Base-by-base conservation (phyloP, 2,797 vertebrate species). In the Pangasius djambal region DNA sequence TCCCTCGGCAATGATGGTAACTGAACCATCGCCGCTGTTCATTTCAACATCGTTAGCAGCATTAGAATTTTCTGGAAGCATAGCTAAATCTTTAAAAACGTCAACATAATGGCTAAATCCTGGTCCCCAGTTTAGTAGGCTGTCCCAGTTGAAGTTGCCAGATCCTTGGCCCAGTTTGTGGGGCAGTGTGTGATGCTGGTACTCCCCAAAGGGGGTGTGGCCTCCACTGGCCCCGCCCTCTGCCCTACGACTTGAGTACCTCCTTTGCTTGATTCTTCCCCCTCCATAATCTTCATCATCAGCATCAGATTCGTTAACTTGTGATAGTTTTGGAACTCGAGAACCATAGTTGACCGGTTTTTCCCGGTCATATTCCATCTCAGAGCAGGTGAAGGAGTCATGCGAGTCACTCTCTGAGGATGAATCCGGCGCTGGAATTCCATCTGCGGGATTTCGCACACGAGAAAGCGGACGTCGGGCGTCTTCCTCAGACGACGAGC, bases 331-430 rank as follows among this genome's bases (percentile, higher is more conserved):
- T 91, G 98, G 98, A 91, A 98, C 96, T 34, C 98, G 94, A 86
- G 98, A 98, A 83, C 97, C 97, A 92, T 98, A 99, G 0, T 95
- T 96, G 75, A 96, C 95, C 0, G 98, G 97, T 91, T 98, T 98
- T 2, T 99, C 98, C 87, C 98, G 94, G 92, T 99, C 99, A 0
- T 99, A 99, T 91, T 99, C 99, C 98, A 99, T 99, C 93, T 99
- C 99, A 0, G 99, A 99, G 95, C 99, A 99, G 61, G 99, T 99
- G 95, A 99, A 99, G 83, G 99, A 99, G 94, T 99, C 99, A 0
- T 99, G 99, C 0, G 99, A 99, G 96, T 99, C 99, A 1, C 99
- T 99, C 92, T 99, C 99, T 0, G 99, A 99, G 3, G 98, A 99
- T 0, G 99, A 98, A 90, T 99, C 98, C 0, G 98, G 98, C 0